A percentile compares a stretch with the other conserved stretches of the same genome.
These are phyloP conservation scores for Pissodes strobi DNA, from an alignment of 1,140 invertebrate species.

Conservation along the genomic window DNA sequence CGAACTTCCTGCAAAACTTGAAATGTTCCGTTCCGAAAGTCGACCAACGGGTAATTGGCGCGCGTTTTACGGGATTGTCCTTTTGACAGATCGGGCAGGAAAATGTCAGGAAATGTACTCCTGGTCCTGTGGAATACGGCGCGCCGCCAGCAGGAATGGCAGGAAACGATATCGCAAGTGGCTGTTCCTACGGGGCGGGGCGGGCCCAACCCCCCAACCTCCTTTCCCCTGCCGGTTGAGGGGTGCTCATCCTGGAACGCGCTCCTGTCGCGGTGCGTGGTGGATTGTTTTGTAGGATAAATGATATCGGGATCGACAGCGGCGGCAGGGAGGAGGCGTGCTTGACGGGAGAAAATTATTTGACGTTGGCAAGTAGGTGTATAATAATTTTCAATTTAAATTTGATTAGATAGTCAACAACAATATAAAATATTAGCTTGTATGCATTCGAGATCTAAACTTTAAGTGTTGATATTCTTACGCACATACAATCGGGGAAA, in stretches of 20 bases:
- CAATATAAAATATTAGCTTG: no score
- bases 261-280: slow-evolving; percentile 16
- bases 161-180: slow-evolving; percentile 58
- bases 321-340: not conserved
- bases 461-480: no score
- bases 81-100: slow-evolving; percentile 44
- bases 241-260: slow-evolving; percentile 42
- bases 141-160: slow-evolving; percentile 55
- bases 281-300: slow-evolving; percentile 5
- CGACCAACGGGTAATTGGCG: slow-evolving; percentile 39
- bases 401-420: no score
- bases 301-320: no score
- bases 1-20: slow-evolving; percentile 10
- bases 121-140: slow-evolving; percentile 55
- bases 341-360: not conserved
- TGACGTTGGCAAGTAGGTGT: not conserved
- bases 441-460: no score
- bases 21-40: slow-evolving; percentile 4
- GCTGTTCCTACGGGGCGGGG: slow-evolving; percentile 54
- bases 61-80: slow-evolving; percentile 40
- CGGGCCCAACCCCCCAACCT: slow-evolving; percentile 45
- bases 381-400: no score
- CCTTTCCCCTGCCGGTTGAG: slow-evolving; percentile 38
- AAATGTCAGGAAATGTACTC: slow-evolving; percentile 51
- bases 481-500: no score